Base-by-base conservation (phyloP, 2,113 vertebrate species). In the Puntigrus tetrazona region DNA sequence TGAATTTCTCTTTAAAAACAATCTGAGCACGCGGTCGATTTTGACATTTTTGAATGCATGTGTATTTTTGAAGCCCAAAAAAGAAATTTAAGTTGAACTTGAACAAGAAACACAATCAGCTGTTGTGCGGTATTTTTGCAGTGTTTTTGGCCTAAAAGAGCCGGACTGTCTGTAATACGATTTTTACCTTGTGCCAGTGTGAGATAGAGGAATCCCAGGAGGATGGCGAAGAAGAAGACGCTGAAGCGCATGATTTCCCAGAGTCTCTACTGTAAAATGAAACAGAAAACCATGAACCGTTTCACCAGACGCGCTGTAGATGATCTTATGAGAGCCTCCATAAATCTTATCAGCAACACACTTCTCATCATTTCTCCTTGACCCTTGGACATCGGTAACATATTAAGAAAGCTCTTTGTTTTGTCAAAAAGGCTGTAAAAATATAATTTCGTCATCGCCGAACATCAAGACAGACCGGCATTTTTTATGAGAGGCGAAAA, bases 171-270 rank as follows among this genome's bases (percentile, higher is more conserved):
- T 41, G 13, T n/a, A 74, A 74, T 43, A 47, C 31, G 7, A 3
- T 55, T 3, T 27, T 14, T 52, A 95, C 94, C 92, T 91, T 94
- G 94, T 77, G 91, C 87, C 47, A 91, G 0, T 31, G 89, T 86
- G 14, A 94, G 50, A 79, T 65, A 90, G 75, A 94, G 0, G 9
- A 81, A 85, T 2, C 89, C 79, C 7, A 92, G 27, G 36, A 91
- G 3, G 61, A 93, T 22, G 55, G 92, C 14, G 77, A 88, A 72
- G 80, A 92, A 83, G 9, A 93, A 27, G 1, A 81, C 6, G 41
- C 63, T 88, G 88, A 93, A 88, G 57, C 73, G 69, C 94, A 95
- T 95, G 89, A 75, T 78, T 47, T n/a, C 25, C 4, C 20, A 6
- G 27, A 27, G 7, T 77, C 41, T 84, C 47, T 84, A 34, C 18